Base-by-base conservation (phyloP, 2,797 vertebrate species). In the Nyctibius grandis region DNA sequence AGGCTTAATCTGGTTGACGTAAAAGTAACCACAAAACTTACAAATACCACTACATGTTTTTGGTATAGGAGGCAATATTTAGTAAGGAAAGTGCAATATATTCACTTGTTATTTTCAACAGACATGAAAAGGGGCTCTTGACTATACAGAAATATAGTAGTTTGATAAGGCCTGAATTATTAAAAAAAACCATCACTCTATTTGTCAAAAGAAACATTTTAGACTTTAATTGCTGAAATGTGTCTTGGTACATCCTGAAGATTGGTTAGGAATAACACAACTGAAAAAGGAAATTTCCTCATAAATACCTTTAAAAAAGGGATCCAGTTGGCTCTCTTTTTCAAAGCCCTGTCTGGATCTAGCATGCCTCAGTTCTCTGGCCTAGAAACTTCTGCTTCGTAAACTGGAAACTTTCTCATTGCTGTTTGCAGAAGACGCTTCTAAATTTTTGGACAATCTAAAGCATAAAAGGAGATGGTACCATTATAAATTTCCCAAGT, bases 311-410 rank as follows among this genome's bases (percentile, higher is more conserved):
- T 98, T 78, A 98, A 96, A 88, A 98, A 98, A 68, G 95, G 87
- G 75, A 98, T 96, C 98, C 98, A 98, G 85, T 94, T 97, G 36
- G 98, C 98, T 94, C 63, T 98, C 81, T 98, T 98, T 97, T 94
- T 98, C 51, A 98, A 94, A 85, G 98, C 91, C 88, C 64, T 92
- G 57, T 80, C 70, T 29, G 90, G 85, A 48, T 94, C 97, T 85
- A 88, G 96, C 83, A 96, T 87, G 61, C 94, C 96, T 95, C 96
- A 96, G 48, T 93, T 97, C 63, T 97, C 96, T 12, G 45, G 94
- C 60, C 47, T 60, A 68, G 97, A 96, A 60, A 96, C 89, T 5
- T 95, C 91, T 28, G 96, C 18, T 10, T 97, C 96, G 20, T 98
- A 98, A 93, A 96, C 94, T 60, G 96, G 98, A 96, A 98, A 98